Conservation (phyloP, 2,113 vertebrate species). For the Procavia capensis region DNA sequence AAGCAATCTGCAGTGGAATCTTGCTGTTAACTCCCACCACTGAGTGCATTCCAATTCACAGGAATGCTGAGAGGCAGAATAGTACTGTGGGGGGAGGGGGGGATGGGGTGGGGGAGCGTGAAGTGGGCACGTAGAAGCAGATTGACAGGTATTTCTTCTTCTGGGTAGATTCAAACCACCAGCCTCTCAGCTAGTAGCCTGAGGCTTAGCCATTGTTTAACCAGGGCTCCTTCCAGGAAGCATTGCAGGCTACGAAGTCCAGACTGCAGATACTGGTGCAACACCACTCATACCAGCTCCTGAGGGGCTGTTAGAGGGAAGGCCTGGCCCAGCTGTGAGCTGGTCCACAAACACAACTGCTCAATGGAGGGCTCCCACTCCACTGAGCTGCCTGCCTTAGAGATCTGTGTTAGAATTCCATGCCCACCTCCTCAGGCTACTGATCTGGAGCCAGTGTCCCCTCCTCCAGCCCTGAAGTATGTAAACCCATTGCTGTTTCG, state of each 20-base stretch:
- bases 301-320: background rate
- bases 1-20: background rate
- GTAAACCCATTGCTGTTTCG: too few relatives aligned
- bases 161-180: too few relatives aligned
- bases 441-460: background rate
- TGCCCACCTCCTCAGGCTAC: background rate
- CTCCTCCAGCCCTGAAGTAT: background rate
- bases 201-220: too few relatives aligned
- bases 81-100: too few relatives aligned
- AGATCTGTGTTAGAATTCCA: background rate
- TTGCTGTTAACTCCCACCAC: background rate
- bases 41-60: background rate
- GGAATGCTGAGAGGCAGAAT: background rate
- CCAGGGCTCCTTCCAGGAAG: background rate
- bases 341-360: fast-evolving
- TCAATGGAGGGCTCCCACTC: background rate
- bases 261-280: background rate
- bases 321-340: background rate
- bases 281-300: background rate
- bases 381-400: background rate
- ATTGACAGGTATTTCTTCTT: too few relatives aligned
- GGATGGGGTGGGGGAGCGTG: too few relatives aligned
- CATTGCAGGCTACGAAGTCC: background rate
- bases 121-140: too few relatives aligned
- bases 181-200: too few relatives aligned